phyloP scores from a whole-genome alignment of 2,888 invertebrate species.

The Parascotia fuliginaria region DNA sequence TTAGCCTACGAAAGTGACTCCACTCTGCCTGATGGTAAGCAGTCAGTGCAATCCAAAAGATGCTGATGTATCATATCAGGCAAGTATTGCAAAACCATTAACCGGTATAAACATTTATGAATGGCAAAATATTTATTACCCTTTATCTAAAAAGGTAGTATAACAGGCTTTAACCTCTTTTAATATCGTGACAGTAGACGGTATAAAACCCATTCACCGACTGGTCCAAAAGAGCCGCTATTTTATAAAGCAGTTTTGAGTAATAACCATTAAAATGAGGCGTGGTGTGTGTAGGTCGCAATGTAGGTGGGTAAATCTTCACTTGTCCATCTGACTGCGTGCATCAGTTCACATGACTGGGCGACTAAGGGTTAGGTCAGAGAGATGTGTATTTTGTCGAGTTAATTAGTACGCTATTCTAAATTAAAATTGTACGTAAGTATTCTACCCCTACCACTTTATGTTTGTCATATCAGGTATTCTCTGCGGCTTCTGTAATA shows the following conservation, averaged over 20 bases:
- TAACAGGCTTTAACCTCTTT: not conserved
- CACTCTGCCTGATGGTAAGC: too few relatives aligned
- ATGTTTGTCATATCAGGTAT: too few relatives aligned
- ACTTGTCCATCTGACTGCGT: conserved; percentile 71
- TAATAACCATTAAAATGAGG: conserved; percentile 39
- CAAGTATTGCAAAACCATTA: not conserved
- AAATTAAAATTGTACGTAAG: too few relatives aligned
- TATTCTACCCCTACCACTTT: too few relatives aligned
- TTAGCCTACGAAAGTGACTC: too few relatives aligned
- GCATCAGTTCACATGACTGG: conserved; percentile 72
- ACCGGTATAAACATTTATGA: not conserved
- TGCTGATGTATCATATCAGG: too few relatives aligned
- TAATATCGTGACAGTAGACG: not conserved
- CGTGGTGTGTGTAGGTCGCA: conserved; percentile 49
- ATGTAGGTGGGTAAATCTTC: conserved; percentile 72
- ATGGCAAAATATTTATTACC: not conserved
- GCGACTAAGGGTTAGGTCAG: conserved; percentile 42
- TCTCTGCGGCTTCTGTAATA: too few relatives aligned
- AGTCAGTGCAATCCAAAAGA: too few relatives aligned
- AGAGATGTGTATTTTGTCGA: conserved; percentile 12
- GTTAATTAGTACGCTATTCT: not conserved
- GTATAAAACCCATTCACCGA: conserved; percentile 5
- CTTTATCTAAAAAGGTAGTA: not conserved
- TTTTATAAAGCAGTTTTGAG: conserved; percentile 30
- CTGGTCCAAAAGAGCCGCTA: conserved; percentile 28